Evolutionary conservation across 30 jellyfish, hydroid and myxozoan genomes (phyloP), one percentile per base, ranked within the genome.

Genomic region (Aurelia aurita complex sp. Pacific): DNA sequence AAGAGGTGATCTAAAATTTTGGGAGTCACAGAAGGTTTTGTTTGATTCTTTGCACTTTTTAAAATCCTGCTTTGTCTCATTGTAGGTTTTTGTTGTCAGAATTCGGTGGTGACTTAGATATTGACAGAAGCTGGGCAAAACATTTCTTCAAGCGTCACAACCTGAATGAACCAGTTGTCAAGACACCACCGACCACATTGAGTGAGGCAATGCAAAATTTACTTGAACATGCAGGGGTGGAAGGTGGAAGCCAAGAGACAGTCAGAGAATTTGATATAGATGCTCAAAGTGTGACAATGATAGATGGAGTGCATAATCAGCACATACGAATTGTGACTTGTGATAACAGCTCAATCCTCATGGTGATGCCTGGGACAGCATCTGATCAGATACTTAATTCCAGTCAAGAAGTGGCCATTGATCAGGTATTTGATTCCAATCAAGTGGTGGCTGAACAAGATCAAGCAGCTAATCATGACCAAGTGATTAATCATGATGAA

Each of bases 111-210:
- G 62, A 55, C 71, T 15, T 82, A 74, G 43, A 38, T 3, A 82
- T 82, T 35, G 85, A 82, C 57, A 71, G 74, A 23, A 71, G 85
- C 70, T 82, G 91, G 91, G 91, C 81, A 55, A 52, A 73, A 46
- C 35, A 77, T 7, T 82, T 82, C 84, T 34, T 82, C 5, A 64
- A 35, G 5, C 65, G 51, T 7, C 17, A 35, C 64, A 12, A 8
- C 42, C 52, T 71, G 11, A 6, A 29, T 12, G 57, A 46, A 6
- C 57, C 57, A 7, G 8, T 9, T 4, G 57, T 46, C 12, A 46
- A 46, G 57, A 9, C 57, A 46, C 57, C 57, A 46, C 57, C 57
- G 8, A 5, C 57, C 15, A 46, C 57, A 46, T 14, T 46, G 57
- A 46, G 57, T 9, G 57, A 46, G 57, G 57, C 57, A 46, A 46